phyloP scores from a whole-genome alignment of 1,140 invertebrate species.

The Zaprionus tsacasi region DNA sequence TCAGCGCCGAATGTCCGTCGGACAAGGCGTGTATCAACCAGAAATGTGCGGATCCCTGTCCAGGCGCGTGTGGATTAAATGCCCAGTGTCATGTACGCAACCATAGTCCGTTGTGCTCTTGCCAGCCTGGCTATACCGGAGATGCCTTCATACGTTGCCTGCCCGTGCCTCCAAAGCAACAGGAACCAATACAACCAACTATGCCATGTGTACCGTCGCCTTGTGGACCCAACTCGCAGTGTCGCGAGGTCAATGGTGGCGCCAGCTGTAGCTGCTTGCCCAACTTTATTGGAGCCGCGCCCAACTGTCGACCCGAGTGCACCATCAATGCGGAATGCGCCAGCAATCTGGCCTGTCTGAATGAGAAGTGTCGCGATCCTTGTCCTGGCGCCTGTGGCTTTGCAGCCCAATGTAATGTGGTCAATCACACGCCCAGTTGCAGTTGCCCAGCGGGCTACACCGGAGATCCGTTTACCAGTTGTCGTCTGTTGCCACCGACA shows the following conservation, averaged over 20 bases:
- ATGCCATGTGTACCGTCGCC: constrained; percentile 90
- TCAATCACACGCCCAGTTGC: constrained; percentile 89
- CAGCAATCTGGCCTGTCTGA: constrained; percentile 88
- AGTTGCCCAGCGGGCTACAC: constrained; percentile 88
- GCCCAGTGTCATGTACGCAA: constrained; percentile 93
- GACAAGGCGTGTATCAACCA: constrained; percentile 93
- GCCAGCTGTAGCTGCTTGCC: constrained; percentile 89
- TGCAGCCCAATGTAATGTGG: constrained; percentile 87
- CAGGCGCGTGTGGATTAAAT: constrained; percentile 91
- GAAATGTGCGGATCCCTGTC: constrained; percentile 93
- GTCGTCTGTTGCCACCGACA: constrained; percentile 84
- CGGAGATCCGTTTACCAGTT: constrained; percentile 89
- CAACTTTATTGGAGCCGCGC: constrained; percentile 88
- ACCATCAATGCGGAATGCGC: constrained; percentile 89
- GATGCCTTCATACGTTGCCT: constrained; percentile 92
- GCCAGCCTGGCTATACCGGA: constrained; percentile 90
- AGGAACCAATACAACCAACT: constrained; percentile 85
- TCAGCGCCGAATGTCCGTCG: constrained; percentile 92
- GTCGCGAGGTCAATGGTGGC: constrained; percentile 87
- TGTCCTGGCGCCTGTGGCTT: constrained; percentile 89
- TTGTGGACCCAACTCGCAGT: constrained; percentile 90
- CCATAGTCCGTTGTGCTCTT: constrained; percentile 93
- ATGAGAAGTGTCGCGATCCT: constrained; percentile 89
- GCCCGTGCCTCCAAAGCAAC: constrained; percentile 85
- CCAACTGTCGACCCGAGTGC: constrained; percentile 90